Base-by-base conservation (phyloP, 2,113 vertebrate genomes). In the Indicator maculatus region DNA sequence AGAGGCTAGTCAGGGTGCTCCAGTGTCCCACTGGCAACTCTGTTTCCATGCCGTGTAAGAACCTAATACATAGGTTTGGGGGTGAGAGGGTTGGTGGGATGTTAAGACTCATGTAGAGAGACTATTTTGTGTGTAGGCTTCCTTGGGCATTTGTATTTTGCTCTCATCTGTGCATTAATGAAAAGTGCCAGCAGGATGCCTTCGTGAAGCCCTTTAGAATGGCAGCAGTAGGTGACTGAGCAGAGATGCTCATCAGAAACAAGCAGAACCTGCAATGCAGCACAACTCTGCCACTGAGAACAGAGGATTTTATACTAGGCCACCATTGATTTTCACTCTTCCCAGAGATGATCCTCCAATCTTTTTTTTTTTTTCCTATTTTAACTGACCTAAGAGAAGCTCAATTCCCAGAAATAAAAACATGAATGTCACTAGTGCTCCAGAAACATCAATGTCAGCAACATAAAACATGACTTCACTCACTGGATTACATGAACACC, bases 381-480 rank as follows among this genome's bases (percentile, higher is more conserved):
- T 69, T 33, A 73, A 39, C 41, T 36, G 21, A 67, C 18, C 20
- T 39, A 28, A 21, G 28, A 58, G 27, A 31, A 67, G 56, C 41
- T 39, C 13, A 64, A 69, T 26, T 45, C 39, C 59, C 33, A 11
- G 55, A n/a, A 88, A 76, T 14, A 26, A 21, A 55, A 73, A 53
- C 10, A 11, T 0, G 0, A 8, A 17, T 1, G 7, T 30, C 18
- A 52, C 60, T 16, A 19, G 33, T 16, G 19, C 23, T 58, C 39
- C 83, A 52, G 36, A 59, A 74, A 12, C 1, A 4, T 13, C 55
- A 30, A 21, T 3, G 9, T 27, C 28, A 60, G 41, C 28, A 39
- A 39, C 0, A 0, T 27, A 52, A 77, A 61, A 26, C 31, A 13
- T 6, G 16, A 52, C 64, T 50, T 41, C 16, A 53, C n/a, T 64